A percentile compares a stretch with the other conserved stretches of the same genome.
These are phyloP conservation scores for Synergus itoensis DNA, from an alignment of 2,888 invertebrate species.

Conservation along the genomic window DNA sequence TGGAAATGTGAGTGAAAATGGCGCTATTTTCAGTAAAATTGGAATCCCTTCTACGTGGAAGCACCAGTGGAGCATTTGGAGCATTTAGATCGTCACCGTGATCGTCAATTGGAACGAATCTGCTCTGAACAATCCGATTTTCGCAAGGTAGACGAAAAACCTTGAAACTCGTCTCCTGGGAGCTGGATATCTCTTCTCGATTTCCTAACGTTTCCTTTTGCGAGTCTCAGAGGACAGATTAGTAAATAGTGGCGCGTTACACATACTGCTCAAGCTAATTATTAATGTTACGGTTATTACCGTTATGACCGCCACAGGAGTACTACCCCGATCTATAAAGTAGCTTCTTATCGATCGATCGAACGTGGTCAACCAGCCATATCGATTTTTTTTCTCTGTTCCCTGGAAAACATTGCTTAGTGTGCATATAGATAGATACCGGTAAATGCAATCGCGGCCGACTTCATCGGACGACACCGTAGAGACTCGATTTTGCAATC, in stretches of 20 bases:
- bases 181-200: conserved; percentile 55
- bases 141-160: conserved; percentile 27
- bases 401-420: conserved; percentile 50
- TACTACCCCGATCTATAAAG: conserved; percentile 61
- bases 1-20: conserved; percentile 14
- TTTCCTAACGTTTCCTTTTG: conserved; percentile 63
- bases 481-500: conserved; percentile 59
- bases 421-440: conserved; percentile 49
- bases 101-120: conserved; percentile 24
- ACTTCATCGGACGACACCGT: conserved; percentile 52
- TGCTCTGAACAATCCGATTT: conserved; percentile 32
- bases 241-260: conserved; percentile 58
- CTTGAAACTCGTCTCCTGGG: conserved; percentile 51
- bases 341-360: conserved; percentile 66
- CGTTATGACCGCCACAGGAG: conserved; percentile 62
- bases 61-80: neutral
- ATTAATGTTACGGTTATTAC: conserved; percentile 71
- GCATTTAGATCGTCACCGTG: conserved; percentile 32
- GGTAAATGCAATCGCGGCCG: conserved; percentile 50
- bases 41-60: conserved; percentile 21
- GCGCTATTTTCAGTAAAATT: conserved; percentile 15
- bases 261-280: conserved; percentile 64
- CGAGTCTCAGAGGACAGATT: conserved; percentile 62
- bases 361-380: conserved; percentile 58
- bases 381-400: conserved; percentile 52